Percentiles rank a stretch among this genome's conserved stretches.
These are phyloP conservation scores for Marcusenius ussheri DNA, from an alignment of 2,113 vertebrate species.

Conservation along the genomic window DNA sequence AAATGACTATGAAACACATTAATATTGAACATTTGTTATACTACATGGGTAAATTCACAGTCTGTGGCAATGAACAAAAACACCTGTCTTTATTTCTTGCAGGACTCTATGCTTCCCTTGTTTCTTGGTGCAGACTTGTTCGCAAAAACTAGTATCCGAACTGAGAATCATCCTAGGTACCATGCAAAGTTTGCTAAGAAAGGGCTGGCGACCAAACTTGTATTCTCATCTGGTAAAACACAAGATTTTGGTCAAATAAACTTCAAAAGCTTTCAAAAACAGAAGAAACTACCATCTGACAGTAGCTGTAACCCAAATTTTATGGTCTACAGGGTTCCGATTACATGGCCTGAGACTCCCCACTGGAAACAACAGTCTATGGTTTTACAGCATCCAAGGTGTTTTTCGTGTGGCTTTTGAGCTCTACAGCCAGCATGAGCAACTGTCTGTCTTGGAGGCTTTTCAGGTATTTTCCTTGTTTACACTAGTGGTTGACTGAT, in stretches of 20 bases:
- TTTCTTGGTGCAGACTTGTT: conserved; percentile 70
- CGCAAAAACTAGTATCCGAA: conserved; percentile 60
- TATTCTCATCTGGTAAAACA: conserved; percentile 59
- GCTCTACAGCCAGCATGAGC: conserved; percentile 62
- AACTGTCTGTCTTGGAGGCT: conserved; percentile 61
- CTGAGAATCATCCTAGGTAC: conserved; percentile 67
- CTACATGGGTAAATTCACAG: not conserved
- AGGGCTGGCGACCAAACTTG: conserved; percentile 65
- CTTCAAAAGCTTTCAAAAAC: not conserved
- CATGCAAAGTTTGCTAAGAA: conserved; percentile 70
- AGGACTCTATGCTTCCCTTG: conserved; percentile 56
- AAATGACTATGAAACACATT: not conserved
- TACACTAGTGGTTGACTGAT: not conserved
- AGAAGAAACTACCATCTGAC: not conserved
- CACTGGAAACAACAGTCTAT: conserved; percentile 56
- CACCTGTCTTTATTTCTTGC: conserved; percentile 28
- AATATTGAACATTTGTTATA: not conserved
- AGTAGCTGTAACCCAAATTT: not conserved
- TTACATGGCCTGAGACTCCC: conserved; percentile 62
- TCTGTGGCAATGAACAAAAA: not conserved
- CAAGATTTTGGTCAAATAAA: not conserved
- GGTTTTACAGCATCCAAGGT: conserved; percentile 73
- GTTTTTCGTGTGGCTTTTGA: conserved; percentile 72
- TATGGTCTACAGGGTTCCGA: conserved; percentile 52
- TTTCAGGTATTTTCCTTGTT: conserved; percentile 55